phyloP scores from a whole-genome alignment of 2,113 vertebrate species.

The Cyprinodon variegatus region DNA sequence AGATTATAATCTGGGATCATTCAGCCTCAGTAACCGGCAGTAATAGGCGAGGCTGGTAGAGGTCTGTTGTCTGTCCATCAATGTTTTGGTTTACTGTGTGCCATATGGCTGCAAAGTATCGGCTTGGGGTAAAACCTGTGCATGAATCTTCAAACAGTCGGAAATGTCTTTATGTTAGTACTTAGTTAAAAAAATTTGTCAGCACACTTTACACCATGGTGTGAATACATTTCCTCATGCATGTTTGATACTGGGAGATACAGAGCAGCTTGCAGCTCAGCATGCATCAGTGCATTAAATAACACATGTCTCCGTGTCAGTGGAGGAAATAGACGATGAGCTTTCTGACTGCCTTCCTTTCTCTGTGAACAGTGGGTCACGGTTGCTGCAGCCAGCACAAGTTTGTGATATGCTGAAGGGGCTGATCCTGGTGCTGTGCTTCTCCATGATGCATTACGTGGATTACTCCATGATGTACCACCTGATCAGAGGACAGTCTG shows the following conservation, averaged over 20 bases:
- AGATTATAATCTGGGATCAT: conserved; percentile 3
- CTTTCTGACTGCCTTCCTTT: conserved; percentile 2
- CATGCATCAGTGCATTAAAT: conserved; percentile 31
- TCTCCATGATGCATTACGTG: conserved; percentile 97
- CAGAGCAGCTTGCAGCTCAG: conserved; percentile 19
- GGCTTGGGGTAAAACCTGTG: background rate
- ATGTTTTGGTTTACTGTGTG: background rate
- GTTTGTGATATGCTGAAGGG: conserved; percentile 97
- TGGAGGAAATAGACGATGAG: background rate
- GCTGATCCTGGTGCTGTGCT: conserved; percentile 92
- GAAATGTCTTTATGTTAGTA: conserved; percentile 12
- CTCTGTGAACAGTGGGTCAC: conserved; percentile 84
- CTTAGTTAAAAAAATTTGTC: conserved; percentile 9
- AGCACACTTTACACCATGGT: background rate
- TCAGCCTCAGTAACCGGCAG: background rate
- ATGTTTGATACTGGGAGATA: conserved; percentile 13
- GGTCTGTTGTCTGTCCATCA: background rate
- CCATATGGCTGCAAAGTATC: background rate
- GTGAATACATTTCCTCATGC: conserved; percentile 12
- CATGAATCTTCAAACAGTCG: conserved; percentile 12
- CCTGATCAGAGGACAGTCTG: conserved; percentile 95
- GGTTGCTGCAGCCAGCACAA: conserved; percentile 95
- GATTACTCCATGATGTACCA: conserved; percentile 99
- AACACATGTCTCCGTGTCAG: background rate
- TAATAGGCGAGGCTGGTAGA: background rate